Evolutionary conservation across 2,888 invertebrate genomes (phyloP).

Genomic region (Pterostichus madidus): DNA sequence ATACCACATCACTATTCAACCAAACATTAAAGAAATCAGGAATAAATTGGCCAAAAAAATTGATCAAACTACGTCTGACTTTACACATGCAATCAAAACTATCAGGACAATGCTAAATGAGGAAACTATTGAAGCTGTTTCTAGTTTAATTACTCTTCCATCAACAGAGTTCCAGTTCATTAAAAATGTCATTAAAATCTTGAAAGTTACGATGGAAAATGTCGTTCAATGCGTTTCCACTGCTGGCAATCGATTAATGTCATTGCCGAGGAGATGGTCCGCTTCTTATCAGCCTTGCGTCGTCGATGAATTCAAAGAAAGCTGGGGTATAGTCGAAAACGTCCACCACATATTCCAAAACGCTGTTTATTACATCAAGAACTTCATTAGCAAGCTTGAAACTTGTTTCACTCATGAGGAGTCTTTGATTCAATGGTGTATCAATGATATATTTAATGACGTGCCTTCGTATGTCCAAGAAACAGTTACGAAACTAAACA

Average conservation of each 20-base stretch:
- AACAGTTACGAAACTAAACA: constrained; percentile 35
- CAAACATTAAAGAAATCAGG: constrained; percentile 37
- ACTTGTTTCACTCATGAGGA: constrained; percentile 38
- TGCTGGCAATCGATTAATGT: constrained; percentile 25
- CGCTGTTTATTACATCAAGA: constrained; percentile 31
- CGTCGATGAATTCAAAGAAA: constrained; percentile 30
- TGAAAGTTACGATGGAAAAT: constrained; percentile 36
- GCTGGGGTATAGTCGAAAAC: constrained; percentile 35
- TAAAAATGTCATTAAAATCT: constrained; percentile 40
- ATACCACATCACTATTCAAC: constrained; percentile 26
- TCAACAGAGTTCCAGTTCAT: constrained; percentile 24
- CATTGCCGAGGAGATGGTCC: constrained; percentile 22
- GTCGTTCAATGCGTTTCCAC: constrained; percentile 10
- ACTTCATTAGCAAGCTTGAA: constrained; percentile 28
- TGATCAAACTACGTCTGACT: not conserved
- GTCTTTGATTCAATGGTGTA: constrained; percentile 29
- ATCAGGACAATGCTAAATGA: constrained; percentile 32
- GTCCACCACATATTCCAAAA: constrained; percentile 44
- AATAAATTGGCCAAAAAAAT: constrained; percentile 30
- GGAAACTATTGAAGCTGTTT: constrained; percentile 23
- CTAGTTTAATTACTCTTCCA: constrained; percentile 37
- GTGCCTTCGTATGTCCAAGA: constrained; percentile 29
- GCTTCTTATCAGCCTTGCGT: constrained; percentile 22
- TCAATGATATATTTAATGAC: constrained; percentile 32
- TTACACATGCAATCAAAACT: constrained; percentile 19